Percentiles rank a stretch among this genome's conserved stretches.
These are phyloP conservation scores for Cynodonichthys magdalenae DNA, from an alignment of 2,797 vertebrate species.

Conservation along the genomic window DNA sequence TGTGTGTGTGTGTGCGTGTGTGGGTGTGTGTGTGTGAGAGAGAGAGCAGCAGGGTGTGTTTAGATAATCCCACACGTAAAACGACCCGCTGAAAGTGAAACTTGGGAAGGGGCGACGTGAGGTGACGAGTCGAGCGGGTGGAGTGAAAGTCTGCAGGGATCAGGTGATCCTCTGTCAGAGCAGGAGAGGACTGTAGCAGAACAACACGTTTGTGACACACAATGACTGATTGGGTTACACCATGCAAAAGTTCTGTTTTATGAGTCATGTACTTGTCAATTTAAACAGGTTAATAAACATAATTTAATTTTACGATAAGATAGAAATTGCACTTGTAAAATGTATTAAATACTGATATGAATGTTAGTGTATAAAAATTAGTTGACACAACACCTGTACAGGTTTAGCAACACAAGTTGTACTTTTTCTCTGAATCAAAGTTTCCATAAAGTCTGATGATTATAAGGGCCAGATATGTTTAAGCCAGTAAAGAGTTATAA, in stretches of 20 bases:
- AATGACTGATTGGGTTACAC: background rate
- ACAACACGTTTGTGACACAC: background rate
- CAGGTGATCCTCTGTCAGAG: conserved; percentile 4
- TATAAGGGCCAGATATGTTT: conserved; percentile 30
- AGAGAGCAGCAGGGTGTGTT: conserved; percentile 6
- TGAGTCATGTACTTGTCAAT: no score
- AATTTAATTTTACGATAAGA: no score
- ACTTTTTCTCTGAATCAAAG: background rate
- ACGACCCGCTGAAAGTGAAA: conserved; percentile 23
- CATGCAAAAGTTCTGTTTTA: background rate
- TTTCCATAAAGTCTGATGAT: conserved; percentile 44
- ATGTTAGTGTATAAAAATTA: no score
- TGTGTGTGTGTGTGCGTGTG: background rate
- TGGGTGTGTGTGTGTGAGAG: background rate
- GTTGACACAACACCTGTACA: no score
- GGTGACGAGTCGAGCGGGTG: background rate
- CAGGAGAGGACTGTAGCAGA: background rate
- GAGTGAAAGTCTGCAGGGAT: conserved; percentile 9
- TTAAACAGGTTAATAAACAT: no score
- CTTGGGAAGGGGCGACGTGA: background rate
- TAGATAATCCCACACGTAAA: conserved; percentile 45
- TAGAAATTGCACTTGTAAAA: no score
- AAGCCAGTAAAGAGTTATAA: conserved; percentile 39
- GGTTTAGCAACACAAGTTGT: background rate
- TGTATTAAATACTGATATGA: no score